Conservation (phyloP, 2,113 vertebrate species). For the Tursiops truncatus region DNA sequence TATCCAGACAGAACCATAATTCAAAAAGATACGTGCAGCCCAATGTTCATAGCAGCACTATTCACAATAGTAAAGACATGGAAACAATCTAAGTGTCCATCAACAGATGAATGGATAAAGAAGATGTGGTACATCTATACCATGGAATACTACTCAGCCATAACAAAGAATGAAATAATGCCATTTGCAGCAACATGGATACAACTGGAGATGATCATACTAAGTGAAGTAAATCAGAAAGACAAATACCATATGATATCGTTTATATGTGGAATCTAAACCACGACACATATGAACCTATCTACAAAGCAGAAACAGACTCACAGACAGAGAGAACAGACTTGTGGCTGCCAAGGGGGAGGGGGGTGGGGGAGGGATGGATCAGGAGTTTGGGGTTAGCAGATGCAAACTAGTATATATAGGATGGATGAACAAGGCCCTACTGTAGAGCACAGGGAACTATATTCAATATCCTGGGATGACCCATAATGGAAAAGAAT, state of each 20-base stretch:
- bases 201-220: neutral
- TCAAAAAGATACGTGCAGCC: neutral
- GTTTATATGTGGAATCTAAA: fast-evolving
- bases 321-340: neutral
- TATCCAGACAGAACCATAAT: neutral
- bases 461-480: neutral
- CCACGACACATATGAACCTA: fast-evolving
- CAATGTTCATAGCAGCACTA: neutral
- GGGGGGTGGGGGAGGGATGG: neutral
- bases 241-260: neutral
- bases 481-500: neutral
- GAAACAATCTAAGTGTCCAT: neutral
- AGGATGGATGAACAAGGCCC: neutral
- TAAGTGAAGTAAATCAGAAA: neutral
- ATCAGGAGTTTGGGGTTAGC: neutral
- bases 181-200: neutral
- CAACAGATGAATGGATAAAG: neutral
- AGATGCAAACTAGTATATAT: fast-evolving
- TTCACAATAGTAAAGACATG: fast-evolving
- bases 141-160: neutral
- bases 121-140: too few relatives aligned
- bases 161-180: fast-evolving
- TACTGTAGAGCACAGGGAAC: neutral
- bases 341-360: neutral
- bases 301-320: neutral